These are phyloP conservation scores for Chionis minor DNA, from an alignment of 2,113 vertebrate species.

Conservation along the genomic window DNA sequence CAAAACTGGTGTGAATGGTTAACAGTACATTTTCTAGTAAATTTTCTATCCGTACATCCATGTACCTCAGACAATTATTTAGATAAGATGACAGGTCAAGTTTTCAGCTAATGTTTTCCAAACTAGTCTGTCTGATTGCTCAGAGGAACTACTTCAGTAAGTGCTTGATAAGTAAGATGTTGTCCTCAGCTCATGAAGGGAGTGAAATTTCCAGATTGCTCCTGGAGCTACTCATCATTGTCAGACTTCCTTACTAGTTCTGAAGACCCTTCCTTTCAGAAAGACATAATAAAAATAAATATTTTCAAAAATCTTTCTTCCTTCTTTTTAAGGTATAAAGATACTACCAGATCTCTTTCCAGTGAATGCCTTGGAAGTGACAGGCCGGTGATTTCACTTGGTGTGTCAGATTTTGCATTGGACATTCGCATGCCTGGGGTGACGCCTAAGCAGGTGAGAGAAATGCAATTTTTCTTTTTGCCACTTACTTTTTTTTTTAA, in stretches of 20 bases:
- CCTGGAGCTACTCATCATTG: not conserved
- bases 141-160: not conserved
- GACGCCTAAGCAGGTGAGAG: constrained; percentile 83
- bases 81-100: not conserved
- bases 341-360: constrained; percentile 71
- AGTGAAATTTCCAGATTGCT: not conserved
- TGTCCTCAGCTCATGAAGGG: not conserved
- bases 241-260: not conserved
- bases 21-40: not conserved
- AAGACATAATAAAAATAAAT: not conserved
- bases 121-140: not conserved
- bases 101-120: not conserved
- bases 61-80: not conserved
- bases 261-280: not conserved
- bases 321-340: constrained; percentile 80
- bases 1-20: not conserved
- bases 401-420: constrained; percentile 85
- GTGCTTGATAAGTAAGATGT: not conserved
- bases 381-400: constrained; percentile 73
- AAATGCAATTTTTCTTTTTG: not conserved
- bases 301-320: not conserved
- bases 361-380: constrained; percentile 80
- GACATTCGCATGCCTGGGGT: constrained; percentile 93
- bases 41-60: not conserved
- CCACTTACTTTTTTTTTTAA: not conserved